Base-by-base conservation (phyloP, 2,888 invertebrate genomes). In the Tetanocera ferruginea region DNA sequence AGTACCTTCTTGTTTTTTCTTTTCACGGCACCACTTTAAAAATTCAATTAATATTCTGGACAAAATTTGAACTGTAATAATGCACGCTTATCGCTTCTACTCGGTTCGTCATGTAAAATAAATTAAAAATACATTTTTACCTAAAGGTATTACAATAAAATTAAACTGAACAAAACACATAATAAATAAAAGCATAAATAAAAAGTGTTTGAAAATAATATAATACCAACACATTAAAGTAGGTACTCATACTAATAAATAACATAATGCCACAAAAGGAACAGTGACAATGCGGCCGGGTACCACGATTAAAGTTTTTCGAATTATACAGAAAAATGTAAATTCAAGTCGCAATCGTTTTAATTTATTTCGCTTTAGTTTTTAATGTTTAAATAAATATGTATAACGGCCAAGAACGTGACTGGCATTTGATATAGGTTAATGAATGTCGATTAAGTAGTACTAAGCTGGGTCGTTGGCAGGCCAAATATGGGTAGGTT, bases 111-210 rank as follows among this genome's bases (percentile, higher is more conserved):
- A 78, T 60, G 62, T 74, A 64, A 86, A 87, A 86, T 86, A 86
- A 85, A 87, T 85, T 87, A 85, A 85, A 85, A 87, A 86, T 82
- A 86, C 85, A 87, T 86, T 87, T 86, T 85, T 82, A 82, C 83
- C 82, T 82, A 87, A 85, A 86, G 84, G 87, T 85, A 82, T 80
- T 83, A 83, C 85, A 86, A 85, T 83, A 82, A 84, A 83, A 85
- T 81, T 79, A 81, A 84, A 80, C 80, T 82, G 80, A 81, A 83
- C 79, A 84, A 82, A 85, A 80, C 85, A 77, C 71, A 79, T 77
- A 79, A 79, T 77, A 79, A 79, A 77, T 77, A 79, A 69, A 74
- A 76, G 31, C 34, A n/a, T 31, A 70, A 70, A 70, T 14, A 25
- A 51, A 28, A 52, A 70, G 51, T 51, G 14, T 70, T 70, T 51